Conservation (phyloP, 2,888 invertebrate genomes). For the Apantesis nais region DNA sequence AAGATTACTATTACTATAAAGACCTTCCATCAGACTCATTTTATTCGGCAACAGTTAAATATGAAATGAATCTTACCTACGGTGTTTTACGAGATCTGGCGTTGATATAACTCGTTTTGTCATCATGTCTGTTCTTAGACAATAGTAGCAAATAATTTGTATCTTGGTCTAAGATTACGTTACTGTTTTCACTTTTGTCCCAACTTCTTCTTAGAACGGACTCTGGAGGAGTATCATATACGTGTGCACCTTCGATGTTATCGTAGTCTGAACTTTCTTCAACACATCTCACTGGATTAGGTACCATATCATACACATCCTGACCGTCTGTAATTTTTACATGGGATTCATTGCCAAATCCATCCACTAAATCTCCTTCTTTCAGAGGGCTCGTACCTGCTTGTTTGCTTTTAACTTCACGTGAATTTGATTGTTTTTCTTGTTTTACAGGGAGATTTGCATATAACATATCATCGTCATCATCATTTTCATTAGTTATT, state of each 20-base stretch:
- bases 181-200: slow-evolving; percentile 7
- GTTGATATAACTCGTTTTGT: slow-evolving; percentile 34
- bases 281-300: slow-evolving; percentile 19
- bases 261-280: background rate
- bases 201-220: slow-evolving; percentile 13
- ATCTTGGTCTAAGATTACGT: slow-evolving; percentile 30
- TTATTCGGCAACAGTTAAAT: background rate
- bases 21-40: background rate
- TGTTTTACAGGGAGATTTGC: background rate
- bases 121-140: background rate
- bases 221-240: slow-evolving; percentile 38
- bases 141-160: slow-evolving; percentile 30
- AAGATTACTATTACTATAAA: background rate
- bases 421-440: background rate
- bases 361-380: background rate
- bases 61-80: background rate
- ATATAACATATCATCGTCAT: slow-evolving; percentile 10
- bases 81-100: slow-evolving; percentile 10
- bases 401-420: background rate
- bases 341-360: background rate
- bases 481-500: background rate
- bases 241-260: slow-evolving; percentile 13
- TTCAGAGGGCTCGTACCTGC: background rate
- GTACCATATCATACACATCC: slow-evolving; percentile 41
- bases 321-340: slow-evolving; percentile 17